These are phyloP conservation scores for Gonioctena quinquepunctata DNA, from an alignment of 1,140 invertebrate species.

Conservation along the genomic window DNA sequence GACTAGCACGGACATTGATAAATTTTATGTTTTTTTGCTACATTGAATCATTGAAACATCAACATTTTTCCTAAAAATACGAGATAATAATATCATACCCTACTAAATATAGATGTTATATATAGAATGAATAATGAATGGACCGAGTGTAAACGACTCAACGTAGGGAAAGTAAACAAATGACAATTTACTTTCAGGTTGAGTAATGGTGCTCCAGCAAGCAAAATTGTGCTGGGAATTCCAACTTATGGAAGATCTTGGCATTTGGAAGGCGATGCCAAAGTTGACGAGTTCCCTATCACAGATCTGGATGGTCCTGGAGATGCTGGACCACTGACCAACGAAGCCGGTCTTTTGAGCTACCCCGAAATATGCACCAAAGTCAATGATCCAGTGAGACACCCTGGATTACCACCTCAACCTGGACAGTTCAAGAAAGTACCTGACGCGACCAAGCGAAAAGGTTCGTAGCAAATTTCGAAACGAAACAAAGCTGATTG, in stretches of 20 bases:
- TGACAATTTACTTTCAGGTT: slow-evolving; percentile 60
- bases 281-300: slow-evolving; percentile 76
- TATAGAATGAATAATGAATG: no score
- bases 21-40: no score
- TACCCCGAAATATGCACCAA: slow-evolving; percentile 77
- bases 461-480: slow-evolving; percentile 56
- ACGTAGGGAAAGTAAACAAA: no score
- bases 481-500: not conserved
- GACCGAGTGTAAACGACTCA: no score
- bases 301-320: slow-evolving; percentile 67
- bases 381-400: slow-evolving; percentile 9
- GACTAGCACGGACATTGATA: no score
- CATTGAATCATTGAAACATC: no score
- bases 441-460: slow-evolving; percentile 73
- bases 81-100: no score
- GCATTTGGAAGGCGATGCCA: slow-evolving; percentile 73
- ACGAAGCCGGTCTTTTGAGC: slow-evolving; percentile 73
- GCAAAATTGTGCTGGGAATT: slow-evolving; percentile 84
- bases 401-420: slow-evolving; percentile 54
- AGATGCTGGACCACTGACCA: slow-evolving; percentile 70
- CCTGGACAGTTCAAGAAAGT: slow-evolving; percentile 64
- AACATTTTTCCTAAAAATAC: no score
- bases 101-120: no score
- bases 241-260: slow-evolving; percentile 83
- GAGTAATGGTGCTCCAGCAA: slow-evolving; percentile 65